These are phyloP conservation scores for Andrena praecox DNA, from an alignment of 2,888 invertebrate genomes.

Conservation along the genomic window DNA sequence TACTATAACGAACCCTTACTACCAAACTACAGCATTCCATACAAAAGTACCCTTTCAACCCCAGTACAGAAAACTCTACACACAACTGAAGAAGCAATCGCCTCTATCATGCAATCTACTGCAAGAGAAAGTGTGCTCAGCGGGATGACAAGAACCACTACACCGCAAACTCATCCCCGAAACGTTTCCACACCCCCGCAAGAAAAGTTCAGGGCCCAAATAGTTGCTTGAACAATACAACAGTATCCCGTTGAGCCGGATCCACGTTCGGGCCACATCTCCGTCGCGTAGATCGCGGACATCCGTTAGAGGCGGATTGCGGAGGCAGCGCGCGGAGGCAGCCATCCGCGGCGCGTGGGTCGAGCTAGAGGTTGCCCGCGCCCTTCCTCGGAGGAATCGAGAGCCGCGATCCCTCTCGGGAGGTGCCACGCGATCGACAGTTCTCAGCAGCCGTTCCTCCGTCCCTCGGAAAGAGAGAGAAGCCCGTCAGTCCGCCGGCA, in stretches of 20 bases:
- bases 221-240: background rate
- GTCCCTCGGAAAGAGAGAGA: slow-evolving; percentile 43
- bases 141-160: too few relatives aligned
- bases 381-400: slow-evolving; percentile 75
- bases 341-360: slow-evolving; percentile 73
- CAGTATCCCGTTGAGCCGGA: background rate
- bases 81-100: too few relatives aligned
- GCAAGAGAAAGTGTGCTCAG: too few relatives aligned
- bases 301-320: slow-evolving; percentile 67
- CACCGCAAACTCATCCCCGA: too few relatives aligned
- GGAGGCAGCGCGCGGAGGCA: slow-evolving; percentile 71
- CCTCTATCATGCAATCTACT: too few relatives aligned
- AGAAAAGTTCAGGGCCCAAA: too few relatives aligned
- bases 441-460: slow-evolving; percentile 61
- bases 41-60: too few relatives aligned
- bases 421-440: slow-evolving; percentile 75
- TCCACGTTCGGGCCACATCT: background rate
- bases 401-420: slow-evolving; percentile 67
- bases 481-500: background rate
- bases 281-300: slow-evolving; percentile 46
- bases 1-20: too few relatives aligned
- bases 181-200: too few relatives aligned
- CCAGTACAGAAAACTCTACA: too few relatives aligned
- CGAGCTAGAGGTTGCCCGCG: slow-evolving; percentile 71
- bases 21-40: too few relatives aligned